Evolutionary conservation across 2,888 invertebrate species (phyloP).

Genomic region (Nomada ferruginata): DNA sequence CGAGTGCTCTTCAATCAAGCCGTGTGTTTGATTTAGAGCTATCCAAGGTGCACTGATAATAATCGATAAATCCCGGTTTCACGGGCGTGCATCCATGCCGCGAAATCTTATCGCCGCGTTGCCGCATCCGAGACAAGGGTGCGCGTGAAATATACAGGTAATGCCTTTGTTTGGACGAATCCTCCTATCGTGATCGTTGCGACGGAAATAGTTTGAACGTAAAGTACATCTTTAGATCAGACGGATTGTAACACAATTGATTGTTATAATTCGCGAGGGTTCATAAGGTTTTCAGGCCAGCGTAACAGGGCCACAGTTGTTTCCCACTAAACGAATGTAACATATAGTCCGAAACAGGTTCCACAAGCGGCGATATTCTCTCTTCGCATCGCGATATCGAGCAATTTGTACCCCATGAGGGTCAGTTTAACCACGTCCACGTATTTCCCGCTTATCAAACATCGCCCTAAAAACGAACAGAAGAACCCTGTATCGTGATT

Average conservation of each 20-base stretch:
- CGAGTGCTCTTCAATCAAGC: constrained; percentile 74
- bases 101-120: constrained; percentile 37
- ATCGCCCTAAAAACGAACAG: constrained; percentile 29
- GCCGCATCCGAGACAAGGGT: background rate
- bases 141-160: background rate
- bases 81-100: constrained; percentile 10
- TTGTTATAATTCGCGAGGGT: background rate
- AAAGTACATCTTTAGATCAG: too few species aligned
- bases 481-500: constrained; percentile 38
- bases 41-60: constrained; percentile 71
- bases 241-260: background rate
- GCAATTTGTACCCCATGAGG: constrained; percentile 15
- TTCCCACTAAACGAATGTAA: too few species aligned
- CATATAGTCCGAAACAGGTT: background rate
- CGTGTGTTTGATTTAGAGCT: constrained; percentile 73
- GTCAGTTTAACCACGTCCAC: constrained; percentile 6
- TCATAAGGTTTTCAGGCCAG: too few species aligned
- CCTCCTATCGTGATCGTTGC: background rate
- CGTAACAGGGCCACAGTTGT: too few species aligned
- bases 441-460: constrained; percentile 18
- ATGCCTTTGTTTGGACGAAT: constrained; percentile 9
- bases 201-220: too few species aligned
- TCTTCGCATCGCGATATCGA: background rate
- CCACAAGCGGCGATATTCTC: background rate
- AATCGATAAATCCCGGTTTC: constrained; percentile 70